Evolutionary conservation across 2,797 vertebrate genomes (phyloP).

Genomic region (Rousettus madagascariensis): DNA sequence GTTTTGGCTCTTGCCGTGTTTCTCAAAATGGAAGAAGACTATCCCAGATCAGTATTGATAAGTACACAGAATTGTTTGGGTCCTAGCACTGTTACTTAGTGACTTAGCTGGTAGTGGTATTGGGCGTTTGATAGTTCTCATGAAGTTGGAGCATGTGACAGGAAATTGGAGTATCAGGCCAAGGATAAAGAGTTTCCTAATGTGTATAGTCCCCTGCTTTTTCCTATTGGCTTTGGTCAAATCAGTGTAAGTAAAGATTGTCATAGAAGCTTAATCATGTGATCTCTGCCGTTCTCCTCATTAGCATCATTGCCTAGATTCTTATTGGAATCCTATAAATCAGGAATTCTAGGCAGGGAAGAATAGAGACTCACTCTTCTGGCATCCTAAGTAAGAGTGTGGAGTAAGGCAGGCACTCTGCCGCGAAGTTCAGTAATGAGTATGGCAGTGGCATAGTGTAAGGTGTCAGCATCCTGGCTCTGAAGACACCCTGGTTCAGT

Average conservation of each 20-base stretch:
- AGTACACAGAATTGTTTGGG: not conserved
- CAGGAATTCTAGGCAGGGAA: not conserved
- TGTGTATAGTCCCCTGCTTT: not conserved
- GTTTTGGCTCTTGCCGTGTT: not conserved
- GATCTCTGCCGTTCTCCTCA: not conserved
- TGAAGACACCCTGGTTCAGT: not conserved
- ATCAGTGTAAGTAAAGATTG: not conserved
- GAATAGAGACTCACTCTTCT: not conserved
- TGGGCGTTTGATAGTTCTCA: not conserved
- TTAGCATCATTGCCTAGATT: not conserved
- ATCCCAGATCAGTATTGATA: not conserved
- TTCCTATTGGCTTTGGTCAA: not conserved
- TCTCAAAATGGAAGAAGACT: not conserved
- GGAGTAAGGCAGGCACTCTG: not conserved
- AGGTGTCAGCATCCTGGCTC: not conserved
- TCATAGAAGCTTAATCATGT: not conserved
- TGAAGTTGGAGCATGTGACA: not conserved
- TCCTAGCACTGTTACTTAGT: not conserved
- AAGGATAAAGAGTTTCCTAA: not conserved
- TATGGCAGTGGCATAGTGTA: fast-evolving
- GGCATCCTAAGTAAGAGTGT: not conserved
- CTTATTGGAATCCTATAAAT: not conserved
- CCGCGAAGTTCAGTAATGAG: not conserved
- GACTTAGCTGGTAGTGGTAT: not conserved
- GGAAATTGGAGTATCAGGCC: not conserved